Evolutionary conservation across 2,888 invertebrate genomes (phyloP).

Genomic region (Platycheirus albimanus): DNA sequence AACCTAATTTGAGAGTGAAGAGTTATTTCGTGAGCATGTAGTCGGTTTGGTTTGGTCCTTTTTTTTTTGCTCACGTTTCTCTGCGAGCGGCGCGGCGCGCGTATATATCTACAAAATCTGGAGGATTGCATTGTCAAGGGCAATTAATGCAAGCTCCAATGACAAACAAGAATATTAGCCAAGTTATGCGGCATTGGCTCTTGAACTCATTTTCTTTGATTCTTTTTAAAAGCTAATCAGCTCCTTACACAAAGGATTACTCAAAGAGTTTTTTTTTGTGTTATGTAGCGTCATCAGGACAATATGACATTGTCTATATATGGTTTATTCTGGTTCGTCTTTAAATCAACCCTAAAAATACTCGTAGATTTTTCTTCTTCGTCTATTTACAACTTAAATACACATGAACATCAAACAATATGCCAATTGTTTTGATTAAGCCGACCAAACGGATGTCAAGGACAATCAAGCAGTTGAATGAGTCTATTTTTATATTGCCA

Average conservation of each 20-base stretch:
- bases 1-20: slow-evolving; percentile 51
- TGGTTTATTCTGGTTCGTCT: slow-evolving; percentile 3
- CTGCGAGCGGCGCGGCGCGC: too few species aligned
- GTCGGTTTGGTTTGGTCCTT: not conserved
- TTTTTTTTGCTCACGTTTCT: too few species aligned
- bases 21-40: slow-evolving; percentile 39
- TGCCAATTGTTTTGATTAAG: slow-evolving; percentile 71
- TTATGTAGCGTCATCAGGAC: slow-evolving; percentile 58
- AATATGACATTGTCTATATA: slow-evolving; percentile 35
- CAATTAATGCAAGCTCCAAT: slow-evolving; percentile 64
- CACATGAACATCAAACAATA: slow-evolving; percentile 64
- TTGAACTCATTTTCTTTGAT: slow-evolving; percentile 73
- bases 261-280: slow-evolving; percentile 39
- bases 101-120: slow-evolving; percentile 36
- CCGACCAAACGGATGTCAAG: slow-evolving; percentile 64
- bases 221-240: slow-evolving; percentile 72
- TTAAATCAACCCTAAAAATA: slow-evolving; percentile 39
- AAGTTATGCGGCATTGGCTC: slow-evolving; percentile 59
- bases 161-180: slow-evolving; percentile 67
- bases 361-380: slow-evolving; percentile 2
- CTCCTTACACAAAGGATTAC: slow-evolving; percentile 49
- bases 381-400: slow-evolving; percentile 22
- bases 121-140: slow-evolving; percentile 67
- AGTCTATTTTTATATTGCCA: slow-evolving; percentile 28
- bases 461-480: slow-evolving; percentile 32